phyloP scores from a whole-genome alignment of 1,140 invertebrate genomes.

The Heterodera carotae region DNA sequence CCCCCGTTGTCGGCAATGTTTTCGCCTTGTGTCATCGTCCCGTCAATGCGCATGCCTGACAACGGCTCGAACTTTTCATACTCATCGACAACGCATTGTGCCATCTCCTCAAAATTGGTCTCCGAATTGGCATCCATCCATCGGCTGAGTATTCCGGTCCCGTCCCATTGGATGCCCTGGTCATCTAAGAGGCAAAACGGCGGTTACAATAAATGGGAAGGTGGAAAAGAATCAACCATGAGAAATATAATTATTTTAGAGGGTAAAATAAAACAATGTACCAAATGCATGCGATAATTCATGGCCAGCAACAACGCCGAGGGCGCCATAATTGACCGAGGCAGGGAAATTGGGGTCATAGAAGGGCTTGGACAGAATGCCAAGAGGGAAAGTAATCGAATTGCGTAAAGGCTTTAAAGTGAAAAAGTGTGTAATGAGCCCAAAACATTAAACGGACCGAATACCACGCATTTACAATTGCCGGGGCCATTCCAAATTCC shows the following conservation, averaged over 20 bases:
- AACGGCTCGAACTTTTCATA: conserved; percentile 36
- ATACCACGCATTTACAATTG: conserved; percentile 29
- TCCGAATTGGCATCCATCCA: conserved; percentile 49
- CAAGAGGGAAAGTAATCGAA: conserved; percentile 30
- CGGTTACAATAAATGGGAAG: conserved; percentile 21
- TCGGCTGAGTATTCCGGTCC: conserved; percentile 26
- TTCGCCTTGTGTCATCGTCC: conserved; percentile 67
- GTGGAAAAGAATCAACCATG: neutral
- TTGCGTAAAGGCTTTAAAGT: neutral
- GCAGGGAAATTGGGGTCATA: conserved; percentile 70
- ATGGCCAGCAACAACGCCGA: conserved; percentile 71
- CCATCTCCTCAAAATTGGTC: conserved; percentile 38
- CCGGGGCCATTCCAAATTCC: conserved; percentile 15
- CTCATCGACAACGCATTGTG: conserved; percentile 35
- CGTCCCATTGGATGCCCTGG: conserved; percentile 55
- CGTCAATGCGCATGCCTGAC: conserved; percentile 53
- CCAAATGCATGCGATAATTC: conserved; percentile 71
- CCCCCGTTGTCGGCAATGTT: conserved; percentile 69
- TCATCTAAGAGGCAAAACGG: conserved; percentile 59
- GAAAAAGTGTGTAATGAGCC: neutral
- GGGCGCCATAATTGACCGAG: conserved; percentile 70
- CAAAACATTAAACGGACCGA: neutral
- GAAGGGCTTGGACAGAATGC: conserved; percentile 69
- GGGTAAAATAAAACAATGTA: neutral
- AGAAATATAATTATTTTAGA: too few relatives aligned